A percentile compares a stretch with the other conserved stretches of the same genome.
Evolutionary conservation across 2,888 invertebrate genomes (phyloP).

Genomic region (Drosophila setosimentum): DNA sequence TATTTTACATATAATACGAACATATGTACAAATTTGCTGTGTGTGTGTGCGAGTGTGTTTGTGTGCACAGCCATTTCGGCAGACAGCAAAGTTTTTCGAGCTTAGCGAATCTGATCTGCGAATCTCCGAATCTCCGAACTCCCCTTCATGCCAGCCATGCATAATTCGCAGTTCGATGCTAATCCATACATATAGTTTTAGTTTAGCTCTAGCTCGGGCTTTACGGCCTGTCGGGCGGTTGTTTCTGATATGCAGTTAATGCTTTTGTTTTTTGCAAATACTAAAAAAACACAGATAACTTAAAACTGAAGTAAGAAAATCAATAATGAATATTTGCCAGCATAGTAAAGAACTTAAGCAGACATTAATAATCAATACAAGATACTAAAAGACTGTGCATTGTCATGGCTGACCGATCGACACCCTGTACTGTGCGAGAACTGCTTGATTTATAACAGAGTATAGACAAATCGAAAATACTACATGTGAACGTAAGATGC

Average conservation of each 20-base stretch:
- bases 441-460: neutral
- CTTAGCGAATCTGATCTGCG: slow-evolving; percentile 18
- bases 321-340: neutral
- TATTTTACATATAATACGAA: neutral
- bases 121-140: slow-evolving; percentile 14
- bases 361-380: neutral
- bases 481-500: neutral
- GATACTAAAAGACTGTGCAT: neutral
- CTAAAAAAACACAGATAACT: neutral
- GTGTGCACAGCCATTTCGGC: slow-evolving; percentile 25
- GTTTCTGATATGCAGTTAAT: neutral
- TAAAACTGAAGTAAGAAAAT: neutral
- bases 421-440: neutral
- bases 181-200: slow-evolving; percentile 42
- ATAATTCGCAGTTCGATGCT: slow-evolving; percentile 50
- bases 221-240: slow-evolving; percentile 12
- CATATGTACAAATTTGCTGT: neutral
- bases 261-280: neutral
- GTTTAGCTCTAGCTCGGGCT: slow-evolving; percentile 7
- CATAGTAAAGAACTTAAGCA: neutral
- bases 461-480: neutral
- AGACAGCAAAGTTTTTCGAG: slow-evolving; percentile 29
- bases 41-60: slow-evolving; percentile 12
- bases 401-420: neutral
- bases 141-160: slow-evolving; percentile 1